A percentile compares a stretch with the other conserved stretches of the same genome.
These are phyloP conservation scores for Liparis tanakae DNA, from an alignment of 2,797 vertebrate genomes.

Conservation along the genomic window DNA sequence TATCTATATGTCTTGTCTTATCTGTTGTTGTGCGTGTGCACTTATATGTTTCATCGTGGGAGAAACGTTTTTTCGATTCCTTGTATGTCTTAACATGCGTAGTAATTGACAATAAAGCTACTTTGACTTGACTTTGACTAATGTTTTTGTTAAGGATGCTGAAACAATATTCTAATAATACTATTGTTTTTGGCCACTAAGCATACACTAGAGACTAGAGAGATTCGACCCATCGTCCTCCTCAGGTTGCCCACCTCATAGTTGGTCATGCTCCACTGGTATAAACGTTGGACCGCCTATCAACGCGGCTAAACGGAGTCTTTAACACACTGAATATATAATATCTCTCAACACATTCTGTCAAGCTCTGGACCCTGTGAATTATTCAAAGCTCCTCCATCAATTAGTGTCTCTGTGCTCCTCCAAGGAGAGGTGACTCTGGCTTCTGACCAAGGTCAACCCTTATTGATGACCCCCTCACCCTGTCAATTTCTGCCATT, in stretches of 20 bases:
- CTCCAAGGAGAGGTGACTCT: slow-evolving; percentile 24
- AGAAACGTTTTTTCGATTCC: too few species aligned
- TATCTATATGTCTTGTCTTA: too few species aligned
- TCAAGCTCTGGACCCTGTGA: slow-evolving; percentile 19
- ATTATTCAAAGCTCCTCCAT: slow-evolving; percentile 34
- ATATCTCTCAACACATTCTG: slow-evolving; percentile 26
- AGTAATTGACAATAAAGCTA: too few species aligned
- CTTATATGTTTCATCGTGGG: too few species aligned
- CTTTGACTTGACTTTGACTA: too few species aligned
- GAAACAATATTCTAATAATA: not conserved
- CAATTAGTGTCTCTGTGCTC: slow-evolving; percentile 10
- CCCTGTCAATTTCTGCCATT: slow-evolving; percentile 32
- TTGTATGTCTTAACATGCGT: too few species aligned
- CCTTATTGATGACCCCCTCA: slow-evolving; percentile 37
- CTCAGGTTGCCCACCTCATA: slow-evolving; percentile 38
- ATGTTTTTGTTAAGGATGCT: not conserved
- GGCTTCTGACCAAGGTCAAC: slow-evolving; percentile 11
- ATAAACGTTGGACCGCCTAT: slow-evolving; percentile 31
- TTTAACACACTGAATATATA: slow-evolving; percentile 44
- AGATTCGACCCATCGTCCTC: slow-evolving; percentile 23
- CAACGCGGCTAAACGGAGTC: slow-evolving; percentile 39
- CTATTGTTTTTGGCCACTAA: not conserved
- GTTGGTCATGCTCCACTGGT: slow-evolving; percentile 43
- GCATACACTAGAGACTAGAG: not conserved
- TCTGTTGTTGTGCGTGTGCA: too few species aligned